Evolutionary conservation across 2,113 vertebrate genomes (phyloP), one percentile per base, ranked within the genome.

Genomic region (Thymallus thymallus): DNA sequence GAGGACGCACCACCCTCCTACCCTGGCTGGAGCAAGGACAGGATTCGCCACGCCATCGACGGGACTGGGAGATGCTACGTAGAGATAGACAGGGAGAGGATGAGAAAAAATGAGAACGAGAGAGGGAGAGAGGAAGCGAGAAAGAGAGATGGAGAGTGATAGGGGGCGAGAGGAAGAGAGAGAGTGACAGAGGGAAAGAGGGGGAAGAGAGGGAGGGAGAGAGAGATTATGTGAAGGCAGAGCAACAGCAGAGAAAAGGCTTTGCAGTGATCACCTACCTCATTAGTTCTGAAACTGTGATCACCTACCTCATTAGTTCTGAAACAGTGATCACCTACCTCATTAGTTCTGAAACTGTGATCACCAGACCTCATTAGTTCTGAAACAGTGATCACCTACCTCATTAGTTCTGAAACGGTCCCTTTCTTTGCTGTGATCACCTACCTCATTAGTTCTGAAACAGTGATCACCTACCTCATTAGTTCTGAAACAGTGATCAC

Each of bases 1-100:
- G 95, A 93, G 91, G 92, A 92, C 82, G 86, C 91, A 91, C 91
- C 94, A 93, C 93, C 92, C 93, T 94, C 92, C 93, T 94, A 96
- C 92, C 95, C 95, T 92, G 94, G 94, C 94, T 94, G 94, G 91
- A 94, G 92, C 93, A 91, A 91, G 92, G 93, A 51, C 90, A 89
- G 90, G 90, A 92, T 90, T 94, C 92, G 94, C 92, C 91, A 92
- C 93, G 94, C 95, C 95, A 96, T 96, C 90, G 92, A 93, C 88
- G 88, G 87, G 82, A 86, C 88, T 87, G 90, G 87, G 80, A 72
- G 87, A 86, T 76, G 84, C 92, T 92, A 86, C 71, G 80, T 84
- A 77, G 79, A 86, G 77, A 83, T 72, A 82, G 63, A 83, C 71
- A 3, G 65, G 63, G 83, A 78, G 76, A 64, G 75, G 75, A 74